These are phyloP conservation scores for Anseranas semipalmata DNA, from an alignment of 2,113 vertebrate genomes.

Conservation along the genomic window DNA sequence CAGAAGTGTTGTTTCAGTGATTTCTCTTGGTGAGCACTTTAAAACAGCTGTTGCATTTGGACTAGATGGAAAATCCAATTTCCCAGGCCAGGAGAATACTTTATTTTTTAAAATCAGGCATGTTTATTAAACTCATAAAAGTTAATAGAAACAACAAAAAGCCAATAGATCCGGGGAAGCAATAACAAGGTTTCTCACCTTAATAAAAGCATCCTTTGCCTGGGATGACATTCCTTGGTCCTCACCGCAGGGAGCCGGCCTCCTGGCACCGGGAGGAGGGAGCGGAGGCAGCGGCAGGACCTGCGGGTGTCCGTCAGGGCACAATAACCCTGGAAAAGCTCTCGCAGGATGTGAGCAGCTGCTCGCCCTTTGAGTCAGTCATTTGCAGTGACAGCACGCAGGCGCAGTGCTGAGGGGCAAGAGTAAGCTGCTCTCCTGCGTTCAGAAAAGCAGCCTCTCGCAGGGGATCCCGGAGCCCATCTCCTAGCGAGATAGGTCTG, in stretches of 20 bases:
- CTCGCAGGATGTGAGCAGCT: background rate
- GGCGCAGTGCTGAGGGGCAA: background rate
- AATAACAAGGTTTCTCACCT: conserved; percentile 3
- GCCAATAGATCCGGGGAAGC: background rate
- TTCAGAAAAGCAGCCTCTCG: accelerated
- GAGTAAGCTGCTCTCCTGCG: background rate
- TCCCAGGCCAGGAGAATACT: background rate
- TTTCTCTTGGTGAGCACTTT: background rate
- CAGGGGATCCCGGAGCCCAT: accelerated
- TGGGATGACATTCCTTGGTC: background rate
- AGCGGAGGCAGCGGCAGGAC: background rate
- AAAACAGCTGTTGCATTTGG: background rate
- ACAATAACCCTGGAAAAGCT: background rate
- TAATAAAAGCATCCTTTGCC: background rate
- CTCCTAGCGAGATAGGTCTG: background rate
- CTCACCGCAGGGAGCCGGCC: background rate
- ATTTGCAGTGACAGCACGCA: background rate
- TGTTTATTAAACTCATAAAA: conserved; percentile 53
- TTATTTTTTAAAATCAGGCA: background rate
- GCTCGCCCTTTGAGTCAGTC: accelerated
- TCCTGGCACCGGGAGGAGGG: background rate
- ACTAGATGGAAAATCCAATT: conserved; percentile 25
- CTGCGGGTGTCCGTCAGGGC: background rate
- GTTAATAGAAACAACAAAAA: conserved; percentile 37
- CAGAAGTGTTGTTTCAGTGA: background rate